phyloP scores from a whole-genome alignment of 2,888 invertebrate species.

The Synanthedon tipuliformis region DNA sequence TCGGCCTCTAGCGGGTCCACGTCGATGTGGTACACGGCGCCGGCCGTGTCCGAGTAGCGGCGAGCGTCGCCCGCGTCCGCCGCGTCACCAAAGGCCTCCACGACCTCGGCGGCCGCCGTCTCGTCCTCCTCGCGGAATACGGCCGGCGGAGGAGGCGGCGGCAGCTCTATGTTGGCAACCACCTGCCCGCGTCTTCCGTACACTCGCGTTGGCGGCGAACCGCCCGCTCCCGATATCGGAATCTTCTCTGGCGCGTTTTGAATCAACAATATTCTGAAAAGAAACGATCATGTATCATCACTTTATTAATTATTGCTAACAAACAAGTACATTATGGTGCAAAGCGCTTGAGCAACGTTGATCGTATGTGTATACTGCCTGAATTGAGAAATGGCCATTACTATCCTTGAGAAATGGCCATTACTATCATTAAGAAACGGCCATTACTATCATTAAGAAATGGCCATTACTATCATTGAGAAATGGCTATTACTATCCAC shows the following conservation, averaged over 20 bases:
- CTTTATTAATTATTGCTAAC: no score
- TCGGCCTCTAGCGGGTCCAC: conserved; percentile 59
- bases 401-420: no score
- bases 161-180: conserved; percentile 73
- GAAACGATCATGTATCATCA: no score
- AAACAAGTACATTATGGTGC: no score
- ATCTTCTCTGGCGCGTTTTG: conserved; percentile 91
- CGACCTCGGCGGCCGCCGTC: conserved; percentile 62
- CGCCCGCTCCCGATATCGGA: conserved; percentile 64
- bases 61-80: conserved; percentile 15
- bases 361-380: no score
- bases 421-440: no score
- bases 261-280: conserved; percentile 84
- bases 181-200: conserved; percentile 57
- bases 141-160: conserved; percentile 30
- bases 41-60: conserved; percentile 28
- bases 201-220: conserved; percentile 65
- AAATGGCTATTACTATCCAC: no score
- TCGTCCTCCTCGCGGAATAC: conserved; percentile 61
- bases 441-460: no score
- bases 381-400: no score
- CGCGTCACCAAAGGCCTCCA: conserved; percentile 47
- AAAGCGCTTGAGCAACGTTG: no score
- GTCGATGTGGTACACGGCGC: conserved; percentile 59
- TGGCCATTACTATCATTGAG: no score